phyloP scores from a whole-genome alignment of 2,113 vertebrate genomes.

The Mohoua ochrocephala region DNA sequence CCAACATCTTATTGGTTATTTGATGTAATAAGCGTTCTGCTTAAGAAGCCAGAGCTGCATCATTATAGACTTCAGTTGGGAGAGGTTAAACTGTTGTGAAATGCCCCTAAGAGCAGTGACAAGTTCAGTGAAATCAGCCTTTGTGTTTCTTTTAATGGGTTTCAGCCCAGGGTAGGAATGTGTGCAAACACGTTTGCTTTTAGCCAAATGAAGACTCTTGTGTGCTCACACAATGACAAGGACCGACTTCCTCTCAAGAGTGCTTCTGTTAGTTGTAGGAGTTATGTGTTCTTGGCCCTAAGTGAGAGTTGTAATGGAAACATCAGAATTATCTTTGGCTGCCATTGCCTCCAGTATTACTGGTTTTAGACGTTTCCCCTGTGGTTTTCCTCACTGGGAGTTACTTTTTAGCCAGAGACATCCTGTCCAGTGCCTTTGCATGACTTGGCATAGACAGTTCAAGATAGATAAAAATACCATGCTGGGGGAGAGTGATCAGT shows the following conservation, averaged over 20 bases:
- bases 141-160: background rate
- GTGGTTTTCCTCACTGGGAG: background rate
- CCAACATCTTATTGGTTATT: background rate
- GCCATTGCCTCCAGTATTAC: background rate
- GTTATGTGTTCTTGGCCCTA: background rate
- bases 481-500: background rate
- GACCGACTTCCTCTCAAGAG: background rate
- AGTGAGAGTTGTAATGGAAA: background rate
- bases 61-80: background rate
- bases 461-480: background rate
- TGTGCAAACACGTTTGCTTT: background rate
- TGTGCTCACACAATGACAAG: background rate
- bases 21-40: background rate
- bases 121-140: background rate
- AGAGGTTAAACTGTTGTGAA: background rate
- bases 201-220: background rate
- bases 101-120: background rate
- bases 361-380: background rate
- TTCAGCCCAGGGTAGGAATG: background rate
- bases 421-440: background rate
- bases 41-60: background rate
- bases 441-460: background rate
- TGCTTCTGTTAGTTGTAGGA: background rate
- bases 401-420: background rate
- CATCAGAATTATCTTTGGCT: background rate